Evolutionary conservation across 2,888 invertebrate species (phyloP).

Genomic region (Temnothorax ravouxi): DNA sequence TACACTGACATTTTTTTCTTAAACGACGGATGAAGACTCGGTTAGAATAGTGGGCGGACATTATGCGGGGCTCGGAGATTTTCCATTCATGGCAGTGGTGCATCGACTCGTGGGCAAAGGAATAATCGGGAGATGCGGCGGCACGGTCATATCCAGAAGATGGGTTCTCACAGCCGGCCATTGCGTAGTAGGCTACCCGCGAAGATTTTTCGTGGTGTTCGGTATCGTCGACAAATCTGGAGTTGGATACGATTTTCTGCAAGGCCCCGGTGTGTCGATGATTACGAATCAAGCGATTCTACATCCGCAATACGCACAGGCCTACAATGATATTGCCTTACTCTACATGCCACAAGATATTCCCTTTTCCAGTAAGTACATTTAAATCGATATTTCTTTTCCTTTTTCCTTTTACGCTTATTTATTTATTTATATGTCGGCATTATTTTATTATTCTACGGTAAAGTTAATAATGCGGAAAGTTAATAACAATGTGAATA

Average conservation of each 20-base stretch:
- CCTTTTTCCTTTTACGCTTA: neutral
- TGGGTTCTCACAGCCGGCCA: slow-evolving; percentile 79
- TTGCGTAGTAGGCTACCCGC: slow-evolving; percentile 62
- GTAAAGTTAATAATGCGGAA: neutral
- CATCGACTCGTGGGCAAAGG: slow-evolving; percentile 14
- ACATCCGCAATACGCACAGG: slow-evolving; percentile 57
- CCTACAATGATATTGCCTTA: slow-evolving; percentile 69
- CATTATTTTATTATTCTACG: neutral
- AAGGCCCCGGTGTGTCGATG: slow-evolving; percentile 73
- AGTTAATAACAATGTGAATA: neutral
- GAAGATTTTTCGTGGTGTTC: slow-evolving; percentile 70
- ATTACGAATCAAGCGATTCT: slow-evolving; percentile 59
- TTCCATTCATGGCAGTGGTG: neutral
- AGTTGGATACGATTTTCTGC: slow-evolving; percentile 65
- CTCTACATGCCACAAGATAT: slow-evolving; percentile 75
- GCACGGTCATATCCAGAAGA: slow-evolving; percentile 73
- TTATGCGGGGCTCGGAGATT: too few species aligned
- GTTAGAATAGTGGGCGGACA: neutral
- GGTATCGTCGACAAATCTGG: slow-evolving; percentile 69
- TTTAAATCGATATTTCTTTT: slow-evolving; percentile 3
- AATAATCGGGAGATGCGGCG: slow-evolving; percentile 71
- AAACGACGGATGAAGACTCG: neutral
- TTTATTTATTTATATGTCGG: neutral
- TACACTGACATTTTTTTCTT: neutral
- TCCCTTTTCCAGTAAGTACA: slow-evolving; percentile 70